Percentiles rank a stretch among this genome's conserved stretches.
Evolutionary conservation across 2,888 invertebrate genomes (phyloP).

Genomic region (Eupithecia dodoneata): DNA sequence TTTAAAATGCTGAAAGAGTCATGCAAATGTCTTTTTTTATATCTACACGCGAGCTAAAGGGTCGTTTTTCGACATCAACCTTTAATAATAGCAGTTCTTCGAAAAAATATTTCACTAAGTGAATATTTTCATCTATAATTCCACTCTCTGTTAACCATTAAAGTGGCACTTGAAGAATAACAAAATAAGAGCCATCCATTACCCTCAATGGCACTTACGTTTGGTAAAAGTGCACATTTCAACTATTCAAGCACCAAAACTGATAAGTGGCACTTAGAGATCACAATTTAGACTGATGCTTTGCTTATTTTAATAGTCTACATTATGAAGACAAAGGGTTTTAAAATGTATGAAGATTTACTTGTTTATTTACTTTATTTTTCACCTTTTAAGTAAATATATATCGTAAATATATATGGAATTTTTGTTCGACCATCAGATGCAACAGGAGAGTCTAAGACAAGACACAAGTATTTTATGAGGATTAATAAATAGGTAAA

Average conservation of each 20-base stretch:
- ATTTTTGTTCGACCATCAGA: too few species aligned
- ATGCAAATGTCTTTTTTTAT: background rate
- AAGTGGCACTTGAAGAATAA: conserved; percentile 16
- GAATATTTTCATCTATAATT: conserved; percentile 17
- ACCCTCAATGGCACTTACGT: conserved; percentile 28
- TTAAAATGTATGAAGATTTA: background rate
- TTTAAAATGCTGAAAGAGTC: background rate
- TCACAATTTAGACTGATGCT: conserved; percentile 18
- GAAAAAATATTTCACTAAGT: background rate
- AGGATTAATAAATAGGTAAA: too few species aligned
- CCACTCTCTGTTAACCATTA: conserved; percentile 11
- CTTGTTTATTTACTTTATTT: background rate
- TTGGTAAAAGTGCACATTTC: conserved; percentile 19
- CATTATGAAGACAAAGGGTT: conserved; percentile 1
- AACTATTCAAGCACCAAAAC: conserved; percentile 22
- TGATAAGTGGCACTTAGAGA: conserved; percentile 24
- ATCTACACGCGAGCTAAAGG: background rate
- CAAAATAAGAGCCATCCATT: conserved; percentile 24
- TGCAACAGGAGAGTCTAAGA: too few species aligned
- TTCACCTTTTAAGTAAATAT: too few species aligned
- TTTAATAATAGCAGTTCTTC: background rate
- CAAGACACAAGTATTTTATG: too few species aligned
- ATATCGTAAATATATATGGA: too few species aligned
- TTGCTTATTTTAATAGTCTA: background rate
- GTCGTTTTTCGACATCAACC: background rate